Conservation (phyloP, 2,113 vertebrate genomes). For the Poecile atricapillus region DNA sequence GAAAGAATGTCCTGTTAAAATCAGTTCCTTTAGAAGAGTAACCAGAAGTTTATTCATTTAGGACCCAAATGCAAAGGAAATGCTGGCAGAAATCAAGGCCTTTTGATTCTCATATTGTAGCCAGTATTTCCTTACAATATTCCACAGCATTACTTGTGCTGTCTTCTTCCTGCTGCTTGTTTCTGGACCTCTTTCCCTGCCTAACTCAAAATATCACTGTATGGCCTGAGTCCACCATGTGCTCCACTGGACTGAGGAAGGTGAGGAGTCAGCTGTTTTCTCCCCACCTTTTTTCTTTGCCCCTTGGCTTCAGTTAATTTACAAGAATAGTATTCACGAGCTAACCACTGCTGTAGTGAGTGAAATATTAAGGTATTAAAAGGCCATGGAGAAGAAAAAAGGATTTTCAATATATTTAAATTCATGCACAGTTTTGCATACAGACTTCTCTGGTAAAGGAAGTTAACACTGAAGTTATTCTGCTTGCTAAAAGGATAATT, state of each 20-base stretch:
- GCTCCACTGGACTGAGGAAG: neutral
- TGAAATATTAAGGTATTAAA: neutral
- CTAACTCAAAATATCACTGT: neutral
- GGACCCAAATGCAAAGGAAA: neutral
- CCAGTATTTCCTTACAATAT: neutral
- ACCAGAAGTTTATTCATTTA: neutral
- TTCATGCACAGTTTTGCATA: neutral
- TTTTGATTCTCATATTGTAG: neutral
- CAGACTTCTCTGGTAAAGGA: neutral
- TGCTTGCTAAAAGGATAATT: neutral
- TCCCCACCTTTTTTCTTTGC: neutral
- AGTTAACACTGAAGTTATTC: neutral
- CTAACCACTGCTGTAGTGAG: neutral
- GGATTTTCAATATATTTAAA: neutral
- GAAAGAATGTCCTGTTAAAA: neutral
- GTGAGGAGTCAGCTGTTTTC: neutral
- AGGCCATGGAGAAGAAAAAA: neutral
- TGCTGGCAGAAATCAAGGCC: neutral
- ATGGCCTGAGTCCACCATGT: neutral
- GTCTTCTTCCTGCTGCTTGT: neutral
- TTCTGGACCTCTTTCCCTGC: neutral
- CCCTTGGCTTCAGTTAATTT: neutral
- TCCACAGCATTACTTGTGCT: neutral
- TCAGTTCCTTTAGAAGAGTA: neutral
- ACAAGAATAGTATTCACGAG: neutral